phyloP scores from a whole-genome alignment of 2,113 vertebrate genomes.

The Toxotes jaculatrix region DNA sequence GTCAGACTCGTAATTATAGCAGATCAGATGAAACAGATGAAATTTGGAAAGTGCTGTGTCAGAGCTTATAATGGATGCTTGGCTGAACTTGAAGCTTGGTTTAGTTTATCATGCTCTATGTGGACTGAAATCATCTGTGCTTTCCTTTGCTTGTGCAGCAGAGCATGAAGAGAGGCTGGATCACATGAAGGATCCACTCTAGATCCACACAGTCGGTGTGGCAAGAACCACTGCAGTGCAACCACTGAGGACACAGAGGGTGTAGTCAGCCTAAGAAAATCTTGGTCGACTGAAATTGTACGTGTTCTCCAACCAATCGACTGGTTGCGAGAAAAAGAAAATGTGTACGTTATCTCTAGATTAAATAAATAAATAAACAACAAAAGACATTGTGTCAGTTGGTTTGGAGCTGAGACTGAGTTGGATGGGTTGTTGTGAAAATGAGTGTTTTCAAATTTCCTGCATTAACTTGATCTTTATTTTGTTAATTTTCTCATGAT shows the following conservation, averaged over 20 bases:
- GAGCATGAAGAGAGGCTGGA: slow-evolving; percentile 18
- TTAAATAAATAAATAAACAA: too few relatives aligned
- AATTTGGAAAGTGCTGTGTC: slow-evolving; percentile 26
- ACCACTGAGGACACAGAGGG: not conserved
- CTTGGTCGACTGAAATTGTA: too few relatives aligned
- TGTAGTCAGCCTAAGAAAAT: too few relatives aligned
- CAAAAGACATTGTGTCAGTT: too few relatives aligned
- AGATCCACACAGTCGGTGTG: not conserved
- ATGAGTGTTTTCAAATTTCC: too few relatives aligned
- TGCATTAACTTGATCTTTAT: too few relatives aligned
- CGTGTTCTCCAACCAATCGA: too few relatives aligned
- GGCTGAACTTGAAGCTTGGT: slow-evolving; percentile 22
- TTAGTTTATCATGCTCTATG: slow-evolving; percentile 26
- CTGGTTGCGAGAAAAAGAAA: too few relatives aligned
- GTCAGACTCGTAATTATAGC: slow-evolving; percentile 28
- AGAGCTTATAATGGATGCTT: slow-evolving; percentile 24
- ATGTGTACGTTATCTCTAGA: too few relatives aligned
- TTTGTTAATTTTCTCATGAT: too few relatives aligned
- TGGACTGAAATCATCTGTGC: slow-evolving; percentile 28
- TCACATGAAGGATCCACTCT: not conserved
- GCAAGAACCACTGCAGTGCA: not conserved
- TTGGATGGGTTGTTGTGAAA: too few relatives aligned
- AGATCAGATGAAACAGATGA: slow-evolving; percentile 6
- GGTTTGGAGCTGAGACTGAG: too few relatives aligned
- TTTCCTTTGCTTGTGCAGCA: slow-evolving; percentile 28